Conservation (phyloP, 1,140 invertebrate genomes). For the Centruroides vittatus region DNA sequence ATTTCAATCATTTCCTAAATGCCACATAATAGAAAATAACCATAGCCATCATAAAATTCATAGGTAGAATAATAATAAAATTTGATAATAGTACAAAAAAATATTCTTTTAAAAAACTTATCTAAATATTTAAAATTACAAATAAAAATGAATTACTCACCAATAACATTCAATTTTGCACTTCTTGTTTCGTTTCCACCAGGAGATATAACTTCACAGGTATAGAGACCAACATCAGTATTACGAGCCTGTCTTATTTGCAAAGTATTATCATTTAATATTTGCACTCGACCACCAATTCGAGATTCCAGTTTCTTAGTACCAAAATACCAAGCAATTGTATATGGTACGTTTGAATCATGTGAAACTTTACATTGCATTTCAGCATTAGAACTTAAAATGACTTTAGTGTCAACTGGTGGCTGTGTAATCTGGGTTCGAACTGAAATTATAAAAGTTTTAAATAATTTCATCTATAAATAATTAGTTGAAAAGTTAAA, state of each 20-base stretch:
- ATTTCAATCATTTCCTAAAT: no score
- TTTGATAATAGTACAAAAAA: no score
- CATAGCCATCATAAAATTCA: no score
- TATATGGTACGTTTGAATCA: slow-evolving; percentile 76
- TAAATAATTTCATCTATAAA: no score
- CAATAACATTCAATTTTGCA: slow-evolving; percentile 67
- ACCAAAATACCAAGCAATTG: slow-evolving; percentile 82
- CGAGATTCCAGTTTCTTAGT: slow-evolving; percentile 34
- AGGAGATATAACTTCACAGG: slow-evolving; percentile 55
- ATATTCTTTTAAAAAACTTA: no score
- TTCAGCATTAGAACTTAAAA: slow-evolving; percentile 75
- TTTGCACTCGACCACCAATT: slow-evolving; percentile 19
- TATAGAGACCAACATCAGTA: slow-evolving; percentile 35
- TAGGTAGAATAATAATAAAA: no score
- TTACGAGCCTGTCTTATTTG: slow-evolving; percentile 33
- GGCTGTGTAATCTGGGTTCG: slow-evolving; percentile 16
- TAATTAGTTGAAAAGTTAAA: no score
- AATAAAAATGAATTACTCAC: slow-evolving; percentile 5
- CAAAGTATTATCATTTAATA: slow-evolving; percentile 32
- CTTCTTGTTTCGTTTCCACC: slow-evolving; percentile 82
- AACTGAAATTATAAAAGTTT: slow-evolving; percentile 1
- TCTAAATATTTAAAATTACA: neutral
- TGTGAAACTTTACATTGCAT: slow-evolving; percentile 87
- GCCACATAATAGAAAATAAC: no score
- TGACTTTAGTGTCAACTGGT: slow-evolving; percentile 38